Base-by-base conservation (phyloP, 2,888 invertebrate species). In the Elegia similella region DNA sequence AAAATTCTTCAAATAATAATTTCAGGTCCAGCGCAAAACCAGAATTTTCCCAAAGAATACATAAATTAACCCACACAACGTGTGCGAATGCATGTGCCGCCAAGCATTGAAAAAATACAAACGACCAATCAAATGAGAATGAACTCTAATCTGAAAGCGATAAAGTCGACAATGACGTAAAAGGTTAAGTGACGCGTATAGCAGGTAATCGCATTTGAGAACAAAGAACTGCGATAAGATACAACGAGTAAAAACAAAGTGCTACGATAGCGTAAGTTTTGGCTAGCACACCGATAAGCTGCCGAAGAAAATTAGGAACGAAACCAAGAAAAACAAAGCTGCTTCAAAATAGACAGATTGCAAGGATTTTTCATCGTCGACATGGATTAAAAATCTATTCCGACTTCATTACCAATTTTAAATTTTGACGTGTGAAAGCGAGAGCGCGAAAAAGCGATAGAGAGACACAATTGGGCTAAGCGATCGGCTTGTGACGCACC, bases 191-290 rank as follows among this genome's bases (percentile, higher is more conserved):
- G 30, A 30, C 15, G 43, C 30, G 44, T 30, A 23, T n/a, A 15
- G 16, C 54, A 46, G 16, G 43, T 23, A 55, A 32, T 44, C 32
- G 46, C 34, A 30, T 53, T 54, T 55, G 12, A 50, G 54, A 44
- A 55, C 34, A 44, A 55, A 44, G 43, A 17, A 55, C 15, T 44
- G 12, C 30, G 54, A 55, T 55, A 55, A 55, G 54, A 44, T 16
- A 55, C 42, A 43, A 1, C 16, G 44, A 44, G 44, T 55, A 55
- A 55, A 55, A 55, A 55, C 54, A 55, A 46, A 55, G 32, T 34
- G 32, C 44, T 44, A 46, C 54, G 44, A 44, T 32, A 30, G 43
- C 44, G 44, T 55, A 30, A 43, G 43, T 55, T 46, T 55, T 32
- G 34, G 54, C 54, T 44, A 55, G 32, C 30, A 29, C 29, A 13